A percentile compares a stretch with the other conserved stretches of the same genome.
phyloP scores from a whole-genome alignment of 2,113 vertebrate species.

The Capreolus pygargus region DNA sequence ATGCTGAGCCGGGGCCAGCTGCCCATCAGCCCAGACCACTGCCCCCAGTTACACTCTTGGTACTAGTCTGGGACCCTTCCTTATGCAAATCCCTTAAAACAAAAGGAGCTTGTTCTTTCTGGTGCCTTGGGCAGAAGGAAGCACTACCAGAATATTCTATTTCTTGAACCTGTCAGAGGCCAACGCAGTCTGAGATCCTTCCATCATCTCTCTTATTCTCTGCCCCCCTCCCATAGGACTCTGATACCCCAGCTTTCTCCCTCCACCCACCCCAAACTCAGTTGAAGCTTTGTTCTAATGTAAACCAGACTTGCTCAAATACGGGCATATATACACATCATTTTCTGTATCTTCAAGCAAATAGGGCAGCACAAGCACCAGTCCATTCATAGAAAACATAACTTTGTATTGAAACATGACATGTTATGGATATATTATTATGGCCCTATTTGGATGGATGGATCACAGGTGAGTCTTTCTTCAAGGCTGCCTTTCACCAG shows the following conservation, averaged over 20 bases:
- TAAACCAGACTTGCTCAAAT: background rate
- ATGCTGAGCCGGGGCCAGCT: fast-evolving
- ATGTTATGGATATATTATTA: fast-evolving
- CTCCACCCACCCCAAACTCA: background rate
- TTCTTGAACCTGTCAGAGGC: background rate
- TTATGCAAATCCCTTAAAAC: background rate
- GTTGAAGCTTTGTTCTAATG: background rate
- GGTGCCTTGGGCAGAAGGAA: background rate
- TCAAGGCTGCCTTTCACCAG: background rate
- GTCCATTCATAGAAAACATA: background rate
- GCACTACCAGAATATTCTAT: background rate
- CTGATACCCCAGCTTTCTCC: background rate
- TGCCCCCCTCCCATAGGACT: background rate
- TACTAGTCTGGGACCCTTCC: background rate
- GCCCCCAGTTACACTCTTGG: background rate
- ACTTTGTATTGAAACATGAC: background rate
- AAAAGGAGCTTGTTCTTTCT: background rate
- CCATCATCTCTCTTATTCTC: background rate
- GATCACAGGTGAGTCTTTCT: background rate
- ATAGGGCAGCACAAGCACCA: background rate
- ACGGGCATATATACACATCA: background rate
- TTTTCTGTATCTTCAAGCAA: background rate
- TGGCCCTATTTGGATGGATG: background rate
- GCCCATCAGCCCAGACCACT: background rate
- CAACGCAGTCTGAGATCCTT: background rate